Evolutionary conservation across 2,113 vertebrate genomes (phyloP), one percentile per base, ranked within the genome.

Genomic region (Artemisiospiza belli): DNA sequence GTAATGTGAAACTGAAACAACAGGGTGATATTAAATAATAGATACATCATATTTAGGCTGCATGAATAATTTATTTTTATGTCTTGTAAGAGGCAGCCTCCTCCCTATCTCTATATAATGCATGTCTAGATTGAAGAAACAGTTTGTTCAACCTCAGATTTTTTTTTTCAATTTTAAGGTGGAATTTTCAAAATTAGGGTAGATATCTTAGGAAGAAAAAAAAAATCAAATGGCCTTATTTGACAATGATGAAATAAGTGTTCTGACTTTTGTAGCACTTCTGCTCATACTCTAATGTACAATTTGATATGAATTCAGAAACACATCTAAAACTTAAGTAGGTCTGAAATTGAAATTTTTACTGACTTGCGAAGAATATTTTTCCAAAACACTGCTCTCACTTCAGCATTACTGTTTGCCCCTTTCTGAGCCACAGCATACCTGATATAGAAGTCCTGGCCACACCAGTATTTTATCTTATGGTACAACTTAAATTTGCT

Each of bases 1-100:
- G 78, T 90, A 39, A 90, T 28, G 24, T 61, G 72, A 94, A 94
- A 83, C 55, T 28, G 63, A 91, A 92, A 83, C 49, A 80, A 62
- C 64, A 77, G 43, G 51, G 37, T 1, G 6, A 74, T 93, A 37
- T 41, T 96, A 90, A 95, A 97, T 96, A 95, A 97, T 91, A 52
- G 85, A 95, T 95, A 61, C 10, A 24, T 64, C 0, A 5, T 89
- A 96, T 92, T 95, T 95, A 95, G 87, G 67, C 87, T 46, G 31
- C 9, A 22, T 94, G 62, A 95, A 97, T 96, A 94, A 95, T 95
- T 95, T 75, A 97, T 67, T 89, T 78, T 91, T 88, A 87, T 92
- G 61, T 70, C 83, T 90, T 95, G 64, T 67, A 70, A 90, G 82
- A 89, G 39, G 61, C 76, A 87, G 27, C 33, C 44, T 83, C 52